These are phyloP conservation scores for Rhyacichthys aspro DNA, from an alignment of 2,797 vertebrate species.

Conservation along the genomic window DNA sequence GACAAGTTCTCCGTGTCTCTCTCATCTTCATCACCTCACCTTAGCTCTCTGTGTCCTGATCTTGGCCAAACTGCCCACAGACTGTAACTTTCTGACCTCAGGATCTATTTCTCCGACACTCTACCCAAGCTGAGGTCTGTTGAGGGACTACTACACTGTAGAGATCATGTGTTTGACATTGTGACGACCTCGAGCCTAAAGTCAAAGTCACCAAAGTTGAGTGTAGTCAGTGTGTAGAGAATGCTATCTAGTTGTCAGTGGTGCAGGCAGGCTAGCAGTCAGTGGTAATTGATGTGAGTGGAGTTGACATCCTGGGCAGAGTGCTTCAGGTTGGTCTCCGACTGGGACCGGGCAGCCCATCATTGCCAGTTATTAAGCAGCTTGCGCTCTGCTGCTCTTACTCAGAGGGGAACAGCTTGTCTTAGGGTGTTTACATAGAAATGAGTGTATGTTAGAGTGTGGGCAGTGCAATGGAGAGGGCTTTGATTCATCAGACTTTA, in stretches of 20 bases:
- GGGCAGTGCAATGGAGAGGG: neutral
- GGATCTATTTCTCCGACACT: neutral
- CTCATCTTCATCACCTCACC: neutral
- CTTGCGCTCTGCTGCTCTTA: constrained; percentile 71
- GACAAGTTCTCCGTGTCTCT: constrained; percentile 9
- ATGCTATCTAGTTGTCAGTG: constrained; percentile 71
- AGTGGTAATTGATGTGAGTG: constrained; percentile 81
- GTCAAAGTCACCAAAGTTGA: constrained; percentile 61
- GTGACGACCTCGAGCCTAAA: constrained; percentile 53
- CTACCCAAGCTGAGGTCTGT: constrained; percentile 4
- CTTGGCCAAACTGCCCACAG: constrained; percentile 6
- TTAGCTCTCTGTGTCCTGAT: neutral
- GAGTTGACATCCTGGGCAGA: constrained; percentile 81
- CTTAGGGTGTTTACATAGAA: constrained; percentile 68
- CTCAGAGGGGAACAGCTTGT: constrained; percentile 64
- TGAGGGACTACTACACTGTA: neutral
- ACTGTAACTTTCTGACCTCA: constrained; percentile 18
- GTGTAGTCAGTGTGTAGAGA: constrained; percentile 30
- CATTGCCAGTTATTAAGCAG: constrained; percentile 84
- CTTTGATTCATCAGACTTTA: constrained; percentile 12
- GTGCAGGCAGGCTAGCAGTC: constrained; percentile 67
- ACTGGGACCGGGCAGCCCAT: constrained; percentile 81
- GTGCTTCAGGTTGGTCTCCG: constrained; percentile 80
- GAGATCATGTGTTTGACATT: constrained; percentile 66
- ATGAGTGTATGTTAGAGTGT: constrained; percentile 45